Percentiles rank a stretch among this genome's conserved stretches.
Conservation (phyloP, 30 jellyfish, hydroid and myxozoan species). For the Cassiopea xamachana region DNA sequence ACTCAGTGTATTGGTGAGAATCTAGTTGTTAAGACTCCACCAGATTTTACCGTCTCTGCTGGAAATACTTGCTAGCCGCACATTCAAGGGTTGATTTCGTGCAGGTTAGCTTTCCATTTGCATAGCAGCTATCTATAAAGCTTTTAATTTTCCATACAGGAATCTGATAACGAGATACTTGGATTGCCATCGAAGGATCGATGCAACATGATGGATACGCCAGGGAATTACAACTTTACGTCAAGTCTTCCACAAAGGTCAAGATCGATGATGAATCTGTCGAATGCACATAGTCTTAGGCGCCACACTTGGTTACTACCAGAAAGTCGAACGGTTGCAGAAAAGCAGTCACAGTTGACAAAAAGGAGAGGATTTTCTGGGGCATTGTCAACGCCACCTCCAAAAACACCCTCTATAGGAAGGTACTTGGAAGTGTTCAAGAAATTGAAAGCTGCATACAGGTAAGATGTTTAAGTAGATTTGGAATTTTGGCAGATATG, state of each 20-base stretch:
- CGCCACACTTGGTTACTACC: conserved; percentile 77
- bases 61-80: no score
- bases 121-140: no score
- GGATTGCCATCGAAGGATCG: conserved; percentile 43
- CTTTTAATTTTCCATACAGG: neutral
- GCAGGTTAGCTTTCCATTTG: no score
- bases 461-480: conserved; percentile 15
- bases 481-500: neutral
- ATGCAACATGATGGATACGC: conserved; percentile 40
- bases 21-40: no score
- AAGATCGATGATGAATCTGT: conserved; percentile 58
- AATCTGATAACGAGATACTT: conserved; percentile 39
- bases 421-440: conserved; percentile 67
- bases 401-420: conserved; percentile 53
- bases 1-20: no score
- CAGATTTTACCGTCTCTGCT: no score
- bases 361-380: conserved; percentile 64
- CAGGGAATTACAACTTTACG: neutral
- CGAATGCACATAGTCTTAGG: conserved; percentile 35
- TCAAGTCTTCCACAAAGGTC: conserved; percentile 67
- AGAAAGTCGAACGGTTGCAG: conserved; percentile 86
- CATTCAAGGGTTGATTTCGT: no score
- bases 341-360: conserved; percentile 71
- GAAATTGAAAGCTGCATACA: conserved; percentile 62
- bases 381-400: conserved; percentile 62